Base-by-base conservation (phyloP, 1,140 invertebrate species). In the Drosophila insularis region DNA sequence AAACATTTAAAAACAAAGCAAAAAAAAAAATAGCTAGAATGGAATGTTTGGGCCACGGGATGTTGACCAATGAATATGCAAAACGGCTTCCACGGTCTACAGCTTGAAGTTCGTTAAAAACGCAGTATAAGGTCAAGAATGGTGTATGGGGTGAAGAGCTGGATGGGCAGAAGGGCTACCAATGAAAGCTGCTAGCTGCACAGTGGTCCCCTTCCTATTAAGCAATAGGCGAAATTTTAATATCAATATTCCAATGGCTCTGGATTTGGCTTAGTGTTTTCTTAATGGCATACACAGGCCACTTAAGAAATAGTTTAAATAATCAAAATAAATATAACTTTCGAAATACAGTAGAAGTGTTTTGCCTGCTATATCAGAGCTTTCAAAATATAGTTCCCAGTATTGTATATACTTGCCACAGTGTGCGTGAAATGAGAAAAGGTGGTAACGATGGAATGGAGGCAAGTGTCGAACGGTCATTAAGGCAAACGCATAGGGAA, bases 41-140 rank as follows among this genome's bases (percentile, higher is more conserved):
- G 23, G 54, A 32, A 54, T 23, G 35, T 60, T 10, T 58, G 19
- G 5, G 31, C 53, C 65, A 17, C 27, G 59, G 63, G 13, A 32
- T 63, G 78, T 71, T 86, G 72, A 79, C 82, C 81, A 70, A 87
- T 87, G 82, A 87, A 87, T 87, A 87, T 87, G 82, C 82, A 87
- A 87, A 87, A 81, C 63, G 71, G 71, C 43, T 50, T 23, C 63
- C 14, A 50, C 55, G 59, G 68, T 67, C 58, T 21, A 61, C 21
- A 17, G 43, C 40, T 67, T 58, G 65, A 71, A 81, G 82, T 85
- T 80, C 78, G 81, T 80, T 85, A 84, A 74, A 81, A 69, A 64
- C 74, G 77, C 67, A 64, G 64, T 70, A 64, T 54, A 80, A 84
- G 78, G 81, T 85, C 81, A 86, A 85, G 71, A 63, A 43, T 72